These are phyloP conservation scores for Eulemur coronatus DNA, from an alignment of 2,797 vertebrate genomes.

Conservation along the genomic window DNA sequence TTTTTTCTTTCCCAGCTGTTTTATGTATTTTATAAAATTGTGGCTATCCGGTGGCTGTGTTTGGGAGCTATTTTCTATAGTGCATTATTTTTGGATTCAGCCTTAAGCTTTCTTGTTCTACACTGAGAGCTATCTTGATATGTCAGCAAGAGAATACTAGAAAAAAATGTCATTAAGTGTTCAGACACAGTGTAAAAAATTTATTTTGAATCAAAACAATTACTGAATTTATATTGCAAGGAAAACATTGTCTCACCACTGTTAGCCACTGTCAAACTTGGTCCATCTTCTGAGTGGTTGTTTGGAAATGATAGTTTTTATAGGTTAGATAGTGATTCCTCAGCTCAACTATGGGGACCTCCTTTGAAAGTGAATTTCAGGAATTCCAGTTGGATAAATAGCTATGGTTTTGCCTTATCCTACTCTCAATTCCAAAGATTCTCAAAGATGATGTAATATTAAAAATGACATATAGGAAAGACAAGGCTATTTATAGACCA, in stretches of 20 bases:
- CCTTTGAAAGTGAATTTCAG: neutral
- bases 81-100: neutral
- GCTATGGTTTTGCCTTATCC: neutral
- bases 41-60: neutral
- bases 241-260: neutral
- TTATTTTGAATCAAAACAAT: slow-evolving; percentile 10
- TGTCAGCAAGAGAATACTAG: slow-evolving; percentile 14
- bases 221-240: neutral
- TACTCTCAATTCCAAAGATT: neutral
- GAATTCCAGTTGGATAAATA: neutral
- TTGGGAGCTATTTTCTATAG: slow-evolving; percentile 16
- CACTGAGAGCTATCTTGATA: neutral
- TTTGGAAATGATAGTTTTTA: neutral
- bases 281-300: neutral
- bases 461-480: neutral
- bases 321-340: neutral
- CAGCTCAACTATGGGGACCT: fast-evolving
- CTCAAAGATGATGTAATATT: neutral
- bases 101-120: slow-evolving; percentile 50
- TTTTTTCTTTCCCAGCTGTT: neutral
- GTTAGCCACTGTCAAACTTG: neutral
- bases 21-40: slow-evolving; percentile 27
- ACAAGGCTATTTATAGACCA: neutral
- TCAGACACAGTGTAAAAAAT: neutral
- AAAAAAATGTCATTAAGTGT: slow-evolving; percentile 46